Evolutionary conservation across 2,888 invertebrate genomes (phyloP).

Genomic region (Pogonocherus hispidulus): DNA sequence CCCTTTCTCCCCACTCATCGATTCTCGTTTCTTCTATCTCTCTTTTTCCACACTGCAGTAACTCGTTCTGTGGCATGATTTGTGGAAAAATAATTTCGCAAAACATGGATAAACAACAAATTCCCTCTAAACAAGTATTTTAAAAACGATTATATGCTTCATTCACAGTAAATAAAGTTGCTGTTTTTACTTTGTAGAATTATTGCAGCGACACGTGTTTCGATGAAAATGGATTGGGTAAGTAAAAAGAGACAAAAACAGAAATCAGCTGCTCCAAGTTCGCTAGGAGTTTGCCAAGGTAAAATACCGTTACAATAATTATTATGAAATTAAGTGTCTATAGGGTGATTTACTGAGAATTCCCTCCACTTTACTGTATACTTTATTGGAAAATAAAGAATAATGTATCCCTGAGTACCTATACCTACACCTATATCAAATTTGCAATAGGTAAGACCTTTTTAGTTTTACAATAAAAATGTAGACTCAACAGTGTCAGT

Average conservation of each 20-base stretch:
- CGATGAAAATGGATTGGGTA: background rate
- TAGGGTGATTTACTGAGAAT: too few relatives aligned
- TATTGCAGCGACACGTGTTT: background rate
- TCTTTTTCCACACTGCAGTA: background rate
- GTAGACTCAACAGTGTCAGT: too few relatives aligned
- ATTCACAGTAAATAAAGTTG: background rate
- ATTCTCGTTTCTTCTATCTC: background rate
- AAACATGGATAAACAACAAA: background rate
- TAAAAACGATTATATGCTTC: background rate
- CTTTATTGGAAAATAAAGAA: too few relatives aligned
- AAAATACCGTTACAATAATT: background rate
- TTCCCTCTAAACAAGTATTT: constrained; percentile 6
- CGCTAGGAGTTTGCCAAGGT: too few relatives aligned
- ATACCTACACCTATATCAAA: too few relatives aligned
- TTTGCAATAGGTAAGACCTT: too few relatives aligned
- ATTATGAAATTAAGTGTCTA: too few relatives aligned
- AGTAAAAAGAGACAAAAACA: background rate
- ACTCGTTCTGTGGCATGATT: background rate
- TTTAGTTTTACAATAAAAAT: too few relatives aligned
- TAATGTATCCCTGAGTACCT: too few relatives aligned
- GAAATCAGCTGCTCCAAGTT: background rate
- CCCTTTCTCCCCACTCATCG: constrained; percentile 44
- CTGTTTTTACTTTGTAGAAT: background rate
- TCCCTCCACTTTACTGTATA: too few relatives aligned
- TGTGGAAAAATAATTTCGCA: background rate